These are phyloP conservation scores for Phortica okadai DNA, from an alignment of 2,888 invertebrate genomes.

Conservation along the genomic window DNA sequence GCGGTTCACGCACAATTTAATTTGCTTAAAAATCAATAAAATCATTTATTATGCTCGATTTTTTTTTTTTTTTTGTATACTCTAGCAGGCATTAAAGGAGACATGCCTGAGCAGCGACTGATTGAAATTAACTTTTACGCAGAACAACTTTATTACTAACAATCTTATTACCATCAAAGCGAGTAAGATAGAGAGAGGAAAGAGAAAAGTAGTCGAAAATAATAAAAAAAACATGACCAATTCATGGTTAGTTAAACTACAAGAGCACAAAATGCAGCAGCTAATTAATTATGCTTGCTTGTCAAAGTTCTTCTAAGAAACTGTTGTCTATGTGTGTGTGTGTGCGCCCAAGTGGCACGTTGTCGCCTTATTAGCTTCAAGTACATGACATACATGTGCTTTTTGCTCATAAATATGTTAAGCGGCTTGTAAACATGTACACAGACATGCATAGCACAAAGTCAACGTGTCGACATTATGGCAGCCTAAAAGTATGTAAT, in stretches of 20 bases:
- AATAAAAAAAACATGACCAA: neutral
- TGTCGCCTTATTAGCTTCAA: neutral
- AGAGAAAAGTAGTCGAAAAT: neutral
- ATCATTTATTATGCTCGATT: constrained; percentile 45
- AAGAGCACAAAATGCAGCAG: neutral
- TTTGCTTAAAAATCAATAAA: constrained; percentile 69
- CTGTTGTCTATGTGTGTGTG: neutral
- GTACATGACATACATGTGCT: neutral
- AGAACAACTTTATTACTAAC: neutral
- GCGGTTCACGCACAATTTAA: constrained; percentile 68
- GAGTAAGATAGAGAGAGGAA: neutral
- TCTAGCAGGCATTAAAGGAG: neutral
- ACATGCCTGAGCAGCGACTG: too few species aligned
- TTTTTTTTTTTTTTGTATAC: too few species aligned
- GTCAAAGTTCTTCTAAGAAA: constrained; percentile 1
- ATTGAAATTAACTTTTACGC: neutral
- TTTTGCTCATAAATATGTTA: constrained; percentile 24
- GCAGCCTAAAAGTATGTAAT: constrained; percentile 15
- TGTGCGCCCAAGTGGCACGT: neutral
- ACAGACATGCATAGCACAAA: neutral
- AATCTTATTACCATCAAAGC: neutral
- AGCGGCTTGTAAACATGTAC: constrained; percentile 21
- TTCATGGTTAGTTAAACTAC: too few species aligned
- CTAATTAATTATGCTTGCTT: constrained; percentile 27
- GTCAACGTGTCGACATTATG: neutral